Evolutionary conservation across 2,113 vertebrate species (phyloP).

Genomic region (Clinocottus analis): DNA sequence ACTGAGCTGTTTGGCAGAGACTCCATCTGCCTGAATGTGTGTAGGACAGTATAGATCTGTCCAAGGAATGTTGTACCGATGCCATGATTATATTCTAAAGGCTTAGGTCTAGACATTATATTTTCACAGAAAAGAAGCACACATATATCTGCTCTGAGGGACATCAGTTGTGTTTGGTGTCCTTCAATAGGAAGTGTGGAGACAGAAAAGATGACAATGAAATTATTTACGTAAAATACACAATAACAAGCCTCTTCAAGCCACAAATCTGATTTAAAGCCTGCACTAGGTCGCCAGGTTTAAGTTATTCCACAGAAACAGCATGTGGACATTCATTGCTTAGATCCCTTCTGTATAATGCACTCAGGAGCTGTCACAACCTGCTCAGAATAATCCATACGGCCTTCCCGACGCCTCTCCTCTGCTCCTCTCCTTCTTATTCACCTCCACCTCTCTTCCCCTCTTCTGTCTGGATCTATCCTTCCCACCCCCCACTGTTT

Average conservation of each 20-base stretch:
- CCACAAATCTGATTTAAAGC: constrained; percentile 20
- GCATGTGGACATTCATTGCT: constrained; percentile 52
- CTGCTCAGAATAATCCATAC: constrained; percentile 70
- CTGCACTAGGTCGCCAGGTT: constrained; percentile 12
- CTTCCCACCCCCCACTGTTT: constrained; percentile 26
- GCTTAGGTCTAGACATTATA: constrained; percentile 42
- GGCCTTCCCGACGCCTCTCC: constrained; percentile 29
- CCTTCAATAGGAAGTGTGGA: constrained; percentile 21
- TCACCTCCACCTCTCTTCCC: constrained; percentile 43
- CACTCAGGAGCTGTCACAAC: constrained; percentile 72
- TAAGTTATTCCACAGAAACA: constrained; percentile 51
- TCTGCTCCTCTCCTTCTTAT: constrained; percentile 26
- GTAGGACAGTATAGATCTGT: constrained; percentile 61
- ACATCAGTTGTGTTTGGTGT: constrained; percentile 21
- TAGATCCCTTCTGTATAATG: constrained; percentile 55
- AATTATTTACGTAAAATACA: constrained; percentile 25
- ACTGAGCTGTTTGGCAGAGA: constrained; percentile 64
- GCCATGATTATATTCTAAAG: constrained; percentile 49
- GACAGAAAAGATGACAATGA: constrained; percentile 26
- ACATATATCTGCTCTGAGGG: constrained; percentile 29
- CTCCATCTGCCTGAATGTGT: constrained; percentile 65
- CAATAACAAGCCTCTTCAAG: constrained; percentile 13
- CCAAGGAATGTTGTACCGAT: constrained; percentile 68
- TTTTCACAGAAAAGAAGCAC: constrained; percentile 32
- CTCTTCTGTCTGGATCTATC: constrained; percentile 46